Conservation (phyloP, 2,888 invertebrate genomes). For the Macrophya alboannulata region DNA sequence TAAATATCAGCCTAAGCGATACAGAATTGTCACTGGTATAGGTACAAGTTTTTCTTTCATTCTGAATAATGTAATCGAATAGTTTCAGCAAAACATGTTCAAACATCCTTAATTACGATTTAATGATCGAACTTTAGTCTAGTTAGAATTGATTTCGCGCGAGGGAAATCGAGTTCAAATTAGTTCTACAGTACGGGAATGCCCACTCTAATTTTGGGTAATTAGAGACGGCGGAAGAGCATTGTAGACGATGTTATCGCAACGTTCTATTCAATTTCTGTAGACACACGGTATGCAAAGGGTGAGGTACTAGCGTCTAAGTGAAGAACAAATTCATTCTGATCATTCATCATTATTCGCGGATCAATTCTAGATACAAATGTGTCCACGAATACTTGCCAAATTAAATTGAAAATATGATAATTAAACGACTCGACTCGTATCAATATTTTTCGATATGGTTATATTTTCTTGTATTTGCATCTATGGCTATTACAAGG, state of each 20-base stretch:
- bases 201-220: conserved; percentile 25
- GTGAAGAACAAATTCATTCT: neutral
- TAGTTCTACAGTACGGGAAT: conserved; percentile 13
- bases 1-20: neutral
- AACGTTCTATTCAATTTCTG: conserved; percentile 26
- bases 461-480: neutral
- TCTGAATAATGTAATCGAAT: conserved; percentile 3
- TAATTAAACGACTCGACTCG: neutral
- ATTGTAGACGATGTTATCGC: conserved; percentile 15
- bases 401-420: neutral
- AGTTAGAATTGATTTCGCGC: conserved; percentile 22
- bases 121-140: conserved; percentile 32
- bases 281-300: neutral
- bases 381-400: neutral
- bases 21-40: neutral
- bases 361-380: neutral
- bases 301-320: neutral
- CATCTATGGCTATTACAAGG: neutral
- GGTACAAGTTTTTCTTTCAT: neutral
- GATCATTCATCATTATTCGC: neutral
- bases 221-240: neutral
- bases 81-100: neutral
- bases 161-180: conserved; percentile 30
- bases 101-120: neutral
- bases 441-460: neutral